Conservation (phyloP, 2,888 invertebrate genomes). For the Azorinus chamasolen region DNA sequence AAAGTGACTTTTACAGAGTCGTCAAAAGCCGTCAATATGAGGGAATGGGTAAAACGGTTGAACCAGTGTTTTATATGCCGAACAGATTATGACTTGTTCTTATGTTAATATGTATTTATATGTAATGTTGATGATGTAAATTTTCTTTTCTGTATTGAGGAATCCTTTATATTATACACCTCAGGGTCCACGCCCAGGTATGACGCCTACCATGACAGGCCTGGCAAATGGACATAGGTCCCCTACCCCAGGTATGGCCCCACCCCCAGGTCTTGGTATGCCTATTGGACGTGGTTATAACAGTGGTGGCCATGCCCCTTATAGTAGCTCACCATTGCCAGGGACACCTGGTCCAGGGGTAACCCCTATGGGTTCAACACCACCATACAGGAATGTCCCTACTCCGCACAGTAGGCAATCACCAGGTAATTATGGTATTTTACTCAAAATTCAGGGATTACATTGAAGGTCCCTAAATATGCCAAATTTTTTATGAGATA, state of each 20-base stretch:
- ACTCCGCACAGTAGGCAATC: constrained; percentile 61
- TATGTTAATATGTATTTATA: too few species aligned
- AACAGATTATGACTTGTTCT: too few species aligned
- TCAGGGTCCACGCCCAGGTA: neutral
- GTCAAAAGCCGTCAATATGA: too few species aligned
- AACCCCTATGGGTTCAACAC: constrained; percentile 45
- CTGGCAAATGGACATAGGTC: constrained; percentile 64
- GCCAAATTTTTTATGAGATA: too few species aligned
- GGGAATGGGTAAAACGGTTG: too few species aligned
- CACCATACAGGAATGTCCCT: constrained; percentile 51
- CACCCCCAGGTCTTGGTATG: neutral
- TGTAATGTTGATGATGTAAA: too few species aligned
- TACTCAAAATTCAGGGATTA: too few species aligned
- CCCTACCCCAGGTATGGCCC: constrained; percentile 33
- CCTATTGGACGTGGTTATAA: constrained; percentile 4
- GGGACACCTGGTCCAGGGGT: constrained; percentile 31
- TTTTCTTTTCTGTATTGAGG: too few species aligned
- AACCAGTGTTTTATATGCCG: too few species aligned
- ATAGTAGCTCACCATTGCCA: constrained; percentile 18
- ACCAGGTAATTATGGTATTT: constrained; percentile 53
- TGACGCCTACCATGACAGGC: constrained; percentile 21
- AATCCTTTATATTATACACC: too few species aligned
- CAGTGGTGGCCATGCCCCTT: constrained; percentile 14
- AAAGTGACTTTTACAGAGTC: too few species aligned
- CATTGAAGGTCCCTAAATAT: too few species aligned